Conservation (phyloP, 2,113 vertebrate species). For the Lates calcarifer region DNA sequence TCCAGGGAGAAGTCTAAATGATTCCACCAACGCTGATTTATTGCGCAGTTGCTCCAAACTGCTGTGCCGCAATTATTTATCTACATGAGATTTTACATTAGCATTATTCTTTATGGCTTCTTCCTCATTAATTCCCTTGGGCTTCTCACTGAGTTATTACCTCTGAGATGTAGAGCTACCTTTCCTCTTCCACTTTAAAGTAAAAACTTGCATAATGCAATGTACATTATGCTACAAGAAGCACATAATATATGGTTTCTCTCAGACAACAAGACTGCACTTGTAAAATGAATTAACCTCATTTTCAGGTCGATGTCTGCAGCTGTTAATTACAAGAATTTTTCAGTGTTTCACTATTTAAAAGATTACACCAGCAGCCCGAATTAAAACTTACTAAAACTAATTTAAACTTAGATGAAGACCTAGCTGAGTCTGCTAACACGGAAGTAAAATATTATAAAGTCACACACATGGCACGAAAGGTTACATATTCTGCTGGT, state of each 20-base stretch:
- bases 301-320: neutral
- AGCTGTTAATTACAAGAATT: neutral
- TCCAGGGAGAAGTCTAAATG: slow-evolving; percentile 49
- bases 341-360: neutral
- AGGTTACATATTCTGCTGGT: neutral
- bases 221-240: slow-evolving; percentile 20
- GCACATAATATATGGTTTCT: neutral
- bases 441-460: neutral
- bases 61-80: slow-evolving; percentile 37
- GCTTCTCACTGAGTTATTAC: slow-evolving; percentile 41
- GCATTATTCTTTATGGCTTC: slow-evolving; percentile 39
- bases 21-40: slow-evolving; percentile 51
- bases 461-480: neutral
- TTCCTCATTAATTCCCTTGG: slow-evolving; percentile 13
- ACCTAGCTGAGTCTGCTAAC: neutral
- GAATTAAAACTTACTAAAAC: neutral
- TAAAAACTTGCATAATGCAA: neutral
- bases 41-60: neutral
- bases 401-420: neutral
- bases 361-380: too few relatives aligned
- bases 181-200: too few relatives aligned
- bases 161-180: neutral
- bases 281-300: neutral
- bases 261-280: neutral
- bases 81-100: slow-evolving; percentile 40